Evolutionary conservation across 2,797 vertebrate genomes (phyloP).

Genomic region (Echiichthys vipera): DNA sequence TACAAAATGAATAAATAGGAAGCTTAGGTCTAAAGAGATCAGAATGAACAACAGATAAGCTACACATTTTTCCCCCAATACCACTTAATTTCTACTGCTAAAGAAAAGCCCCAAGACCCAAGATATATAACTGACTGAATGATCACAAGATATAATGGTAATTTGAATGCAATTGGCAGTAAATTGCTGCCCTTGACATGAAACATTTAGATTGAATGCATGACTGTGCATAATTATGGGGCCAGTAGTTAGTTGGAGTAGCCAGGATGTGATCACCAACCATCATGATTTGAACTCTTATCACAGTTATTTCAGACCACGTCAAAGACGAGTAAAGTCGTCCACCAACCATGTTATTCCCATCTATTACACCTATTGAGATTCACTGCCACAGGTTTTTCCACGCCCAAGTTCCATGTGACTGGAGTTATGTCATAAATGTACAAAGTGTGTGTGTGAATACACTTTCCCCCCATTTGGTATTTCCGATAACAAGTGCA

Average conservation of each 20-base stretch:
- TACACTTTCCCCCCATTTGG: background rate
- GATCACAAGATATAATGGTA: accelerated
- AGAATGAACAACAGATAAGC: too few species aligned
- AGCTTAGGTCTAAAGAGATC: too few species aligned
- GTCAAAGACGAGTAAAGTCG: too few species aligned
- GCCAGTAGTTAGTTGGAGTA: background rate
- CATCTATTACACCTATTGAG: background rate
- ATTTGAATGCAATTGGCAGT: background rate
- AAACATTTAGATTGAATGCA: background rate
- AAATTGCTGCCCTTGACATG: background rate
- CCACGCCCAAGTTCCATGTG: too few species aligned
- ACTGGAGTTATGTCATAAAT: conserved; percentile 21
- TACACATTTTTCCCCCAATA: too few species aligned
- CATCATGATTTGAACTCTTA: background rate
- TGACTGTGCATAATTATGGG: background rate
- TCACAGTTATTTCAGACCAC: background rate
- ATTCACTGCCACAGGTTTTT: background rate
- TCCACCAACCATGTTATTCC: background rate
- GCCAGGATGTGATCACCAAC: background rate
- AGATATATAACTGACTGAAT: too few species aligned
- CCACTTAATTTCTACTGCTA: too few species aligned
- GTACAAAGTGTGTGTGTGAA: conserved; percentile 8
- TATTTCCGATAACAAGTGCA: conserved; percentile 11
- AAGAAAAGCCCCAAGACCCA: too few species aligned
- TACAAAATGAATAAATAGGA: too few species aligned